phyloP scores from a whole-genome alignment of 2,113 vertebrate species.

The Tachysurus vachellii region DNA sequence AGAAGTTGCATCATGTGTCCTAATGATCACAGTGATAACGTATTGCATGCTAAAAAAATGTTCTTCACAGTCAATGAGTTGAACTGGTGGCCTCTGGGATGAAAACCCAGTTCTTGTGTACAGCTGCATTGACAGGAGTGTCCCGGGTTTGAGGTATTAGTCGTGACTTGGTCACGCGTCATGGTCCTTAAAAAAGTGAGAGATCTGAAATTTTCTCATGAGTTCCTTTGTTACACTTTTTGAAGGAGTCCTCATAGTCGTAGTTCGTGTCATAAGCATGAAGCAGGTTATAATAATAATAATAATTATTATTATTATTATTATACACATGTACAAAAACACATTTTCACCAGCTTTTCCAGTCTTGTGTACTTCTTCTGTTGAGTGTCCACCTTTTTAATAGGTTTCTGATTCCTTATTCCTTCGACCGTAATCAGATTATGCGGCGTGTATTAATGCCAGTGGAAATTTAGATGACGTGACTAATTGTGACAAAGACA shows the following conservation, averaged over 20 bases:
- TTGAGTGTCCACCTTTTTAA: background rate
- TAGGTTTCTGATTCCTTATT: slow-evolving; percentile 4
- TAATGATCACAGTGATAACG: background rate
- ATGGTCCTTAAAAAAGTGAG: background rate
- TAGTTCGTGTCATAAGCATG: background rate
- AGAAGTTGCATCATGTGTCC: background rate
- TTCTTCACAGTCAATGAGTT: background rate
- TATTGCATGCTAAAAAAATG: background rate
- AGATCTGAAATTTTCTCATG: background rate
- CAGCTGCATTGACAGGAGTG: background rate
- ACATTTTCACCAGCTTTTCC: background rate
- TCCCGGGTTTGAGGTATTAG: background rate
- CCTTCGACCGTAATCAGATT: slow-evolving; percentile 55
- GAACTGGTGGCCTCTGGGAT: background rate
- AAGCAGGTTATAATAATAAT: background rate
- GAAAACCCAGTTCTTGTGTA: background rate
- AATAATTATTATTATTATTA: background rate
- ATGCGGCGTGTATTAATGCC: slow-evolving; percentile 56
- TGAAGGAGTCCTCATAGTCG: background rate
- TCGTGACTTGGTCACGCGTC: background rate
- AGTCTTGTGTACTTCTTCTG: background rate
- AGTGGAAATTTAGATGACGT: slow-evolving; percentile 31
- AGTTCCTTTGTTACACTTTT: background rate
- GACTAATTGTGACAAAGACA: background rate
- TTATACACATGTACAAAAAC: background rate